phyloP scores from a whole-genome alignment of 2,888 invertebrate species.

The Andrena marginata region DNA sequence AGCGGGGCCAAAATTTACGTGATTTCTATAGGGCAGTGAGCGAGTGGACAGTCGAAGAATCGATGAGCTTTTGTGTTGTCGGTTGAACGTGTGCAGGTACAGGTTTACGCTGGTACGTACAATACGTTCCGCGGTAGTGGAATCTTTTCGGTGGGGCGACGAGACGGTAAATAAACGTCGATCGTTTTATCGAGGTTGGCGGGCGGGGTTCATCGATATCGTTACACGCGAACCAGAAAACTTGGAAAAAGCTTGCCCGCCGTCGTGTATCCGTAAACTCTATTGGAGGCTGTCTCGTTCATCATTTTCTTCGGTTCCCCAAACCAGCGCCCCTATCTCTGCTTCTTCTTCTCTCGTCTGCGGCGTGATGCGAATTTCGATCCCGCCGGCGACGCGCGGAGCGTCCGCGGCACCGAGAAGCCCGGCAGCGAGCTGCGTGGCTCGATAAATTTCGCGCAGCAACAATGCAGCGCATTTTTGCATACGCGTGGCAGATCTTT shows the following conservation, averaged over 20 bases:
- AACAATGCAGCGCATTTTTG: not conserved
- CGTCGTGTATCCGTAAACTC: slow-evolving; percentile 37
- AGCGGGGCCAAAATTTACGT: too few relatives aligned
- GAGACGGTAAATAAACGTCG: slow-evolving; percentile 41
- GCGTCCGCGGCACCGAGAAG: not conserved
- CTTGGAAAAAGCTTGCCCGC: slow-evolving; percentile 38
- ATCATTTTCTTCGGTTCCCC: slow-evolving; percentile 58
- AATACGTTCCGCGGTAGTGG: slow-evolving; percentile 17
- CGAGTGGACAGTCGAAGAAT: not conserved
- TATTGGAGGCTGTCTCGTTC: slow-evolving; percentile 59
- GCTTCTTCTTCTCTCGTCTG: slow-evolving; percentile 44
- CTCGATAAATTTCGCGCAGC: not conserved
- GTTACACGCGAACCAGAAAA: slow-evolving; percentile 26
- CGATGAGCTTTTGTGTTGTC: not conserved
- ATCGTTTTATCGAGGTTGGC: slow-evolving; percentile 19
- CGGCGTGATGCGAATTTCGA: slow-evolving; percentile 43
- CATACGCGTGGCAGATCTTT: too few relatives aligned
- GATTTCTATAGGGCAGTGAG: too few relatives aligned
- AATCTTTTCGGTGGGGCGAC: slow-evolving; percentile 14
- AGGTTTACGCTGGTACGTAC: not conserved
- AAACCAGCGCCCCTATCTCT: slow-evolving; percentile 29
- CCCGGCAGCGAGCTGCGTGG: not conserved
- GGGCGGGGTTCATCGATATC: slow-evolving; percentile 51
- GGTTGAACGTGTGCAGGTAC: not conserved
- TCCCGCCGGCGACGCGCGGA: slow-evolving; percentile 20